Evolutionary conservation across 2,113 vertebrate species (phyloP).

Genomic region (Tragelaphus imberbis): DNA sequence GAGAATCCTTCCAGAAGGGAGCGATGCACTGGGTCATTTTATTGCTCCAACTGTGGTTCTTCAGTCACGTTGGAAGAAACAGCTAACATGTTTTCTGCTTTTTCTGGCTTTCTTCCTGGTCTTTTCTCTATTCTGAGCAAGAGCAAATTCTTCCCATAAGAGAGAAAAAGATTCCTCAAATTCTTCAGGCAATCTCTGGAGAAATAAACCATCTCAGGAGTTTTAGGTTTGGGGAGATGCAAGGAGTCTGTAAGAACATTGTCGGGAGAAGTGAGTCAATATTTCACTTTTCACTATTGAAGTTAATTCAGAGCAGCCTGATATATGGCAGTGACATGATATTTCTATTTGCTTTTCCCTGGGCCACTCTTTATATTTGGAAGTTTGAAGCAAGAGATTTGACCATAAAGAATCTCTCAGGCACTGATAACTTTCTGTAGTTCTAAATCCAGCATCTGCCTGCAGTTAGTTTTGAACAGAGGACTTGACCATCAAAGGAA

Average conservation of each 20-base stretch:
- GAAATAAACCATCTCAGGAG: slow-evolving; percentile 25
- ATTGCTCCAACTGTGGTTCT: not conserved
- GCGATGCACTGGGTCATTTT: not conserved
- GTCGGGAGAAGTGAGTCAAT: not conserved
- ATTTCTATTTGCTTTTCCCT: slow-evolving; percentile 34
- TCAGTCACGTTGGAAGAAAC: slow-evolving; percentile 29
- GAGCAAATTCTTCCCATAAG: slow-evolving; percentile 52
- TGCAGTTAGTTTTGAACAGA: slow-evolving; percentile 25
- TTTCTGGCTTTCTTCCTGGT: slow-evolving; percentile 41
- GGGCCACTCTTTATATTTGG: slow-evolving; percentile 26
- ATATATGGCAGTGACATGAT: not conserved
- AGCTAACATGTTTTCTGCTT: slow-evolving; percentile 25
- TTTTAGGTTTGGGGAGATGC: slow-evolving; percentile 17
- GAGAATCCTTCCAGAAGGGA: slow-evolving; percentile 12
- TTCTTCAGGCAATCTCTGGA: slow-evolving; percentile 40
- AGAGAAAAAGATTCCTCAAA: slow-evolving; percentile 53
- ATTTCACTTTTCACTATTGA: slow-evolving; percentile 35
- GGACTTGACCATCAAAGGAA: slow-evolving; percentile 6
- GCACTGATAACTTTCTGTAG: not conserved
- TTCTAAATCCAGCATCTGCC: slow-evolving; percentile 36
- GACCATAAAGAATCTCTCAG: not conserved
- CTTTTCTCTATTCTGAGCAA: slow-evolving; percentile 51
- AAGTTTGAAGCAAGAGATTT: slow-evolving; percentile 15
- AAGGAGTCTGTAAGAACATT: slow-evolving; percentile 5
- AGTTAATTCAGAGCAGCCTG: slow-evolving; percentile 13